Conservation (phyloP, 2,113 vertebrate species). For the Calonectris borealis region DNA sequence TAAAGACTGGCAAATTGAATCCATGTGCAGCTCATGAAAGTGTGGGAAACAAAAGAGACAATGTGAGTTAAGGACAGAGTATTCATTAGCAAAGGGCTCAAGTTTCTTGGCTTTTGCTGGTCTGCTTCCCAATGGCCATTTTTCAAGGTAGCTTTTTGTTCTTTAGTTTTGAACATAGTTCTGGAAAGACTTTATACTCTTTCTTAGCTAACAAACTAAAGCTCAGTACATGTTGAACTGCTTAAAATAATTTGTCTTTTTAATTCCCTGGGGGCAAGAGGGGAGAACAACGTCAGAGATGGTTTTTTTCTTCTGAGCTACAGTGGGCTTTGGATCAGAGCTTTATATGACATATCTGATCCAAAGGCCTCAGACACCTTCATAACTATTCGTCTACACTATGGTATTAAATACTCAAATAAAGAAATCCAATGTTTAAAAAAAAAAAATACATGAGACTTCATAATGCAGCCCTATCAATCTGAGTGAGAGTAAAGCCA, state of each 20-base stretch:
- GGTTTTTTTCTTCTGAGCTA: not conserved
- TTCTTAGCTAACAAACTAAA: not conserved
- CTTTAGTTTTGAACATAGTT: not conserved
- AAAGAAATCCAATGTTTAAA: not conserved
- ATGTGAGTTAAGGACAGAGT: constrained; percentile 54
- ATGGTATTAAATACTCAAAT: not conserved
- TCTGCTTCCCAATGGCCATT: constrained; percentile 44
- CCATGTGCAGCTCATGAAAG: constrained; percentile 31
- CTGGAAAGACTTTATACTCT: constrained; percentile 16
- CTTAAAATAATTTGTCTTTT: constrained; percentile 15
- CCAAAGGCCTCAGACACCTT: not conserved
- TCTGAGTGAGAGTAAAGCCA: not conserved
- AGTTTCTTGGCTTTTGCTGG: constrained; percentile 60
- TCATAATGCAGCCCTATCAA: not conserved
- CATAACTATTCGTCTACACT: not conserved
- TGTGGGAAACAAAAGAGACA: constrained; percentile 61
- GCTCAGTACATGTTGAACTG: not conserved
- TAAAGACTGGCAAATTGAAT: constrained; percentile 29
- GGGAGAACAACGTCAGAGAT: not conserved
- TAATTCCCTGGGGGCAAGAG: not conserved
- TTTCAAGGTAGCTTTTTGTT: constrained; percentile 67
- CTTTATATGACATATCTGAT: not conserved
- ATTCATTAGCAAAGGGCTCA: constrained; percentile 51
- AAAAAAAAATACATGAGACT: not conserved
- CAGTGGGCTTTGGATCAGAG: not conserved